These are phyloP conservation scores for Takifugu flavidus DNA, from an alignment of 2,113 vertebrate species.

Conservation along the genomic window DNA sequence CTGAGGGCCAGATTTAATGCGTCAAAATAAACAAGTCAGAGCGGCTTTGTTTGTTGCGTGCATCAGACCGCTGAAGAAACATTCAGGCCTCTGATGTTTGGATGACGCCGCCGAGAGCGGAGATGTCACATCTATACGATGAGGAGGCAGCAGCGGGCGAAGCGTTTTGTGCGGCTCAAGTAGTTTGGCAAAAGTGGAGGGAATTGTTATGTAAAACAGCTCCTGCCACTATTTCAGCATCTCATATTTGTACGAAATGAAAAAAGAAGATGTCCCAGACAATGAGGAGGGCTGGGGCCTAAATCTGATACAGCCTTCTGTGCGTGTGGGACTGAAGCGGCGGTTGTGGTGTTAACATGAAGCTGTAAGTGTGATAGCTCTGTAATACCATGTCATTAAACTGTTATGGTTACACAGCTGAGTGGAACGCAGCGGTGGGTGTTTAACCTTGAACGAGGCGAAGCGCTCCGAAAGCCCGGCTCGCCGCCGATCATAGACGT, in stretches of 20 bases:
- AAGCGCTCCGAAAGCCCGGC: constrained; percentile 45
- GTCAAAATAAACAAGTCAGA: constrained; percentile 58
- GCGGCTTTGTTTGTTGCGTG: constrained; percentile 51
- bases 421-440: constrained; percentile 63
- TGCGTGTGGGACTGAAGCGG: constrained; percentile 51
- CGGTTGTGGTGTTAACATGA: constrained; percentile 66
- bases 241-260: constrained; percentile 1
- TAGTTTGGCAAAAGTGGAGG: background rate
- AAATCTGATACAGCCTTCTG: constrained; percentile 48
- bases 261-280: constrained; percentile 12
- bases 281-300: constrained; percentile 34
- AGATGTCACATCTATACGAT: background rate
- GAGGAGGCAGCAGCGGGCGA: background rate
- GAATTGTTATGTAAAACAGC: background rate
- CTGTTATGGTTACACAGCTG: constrained; percentile 73
- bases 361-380: constrained; percentile 66
- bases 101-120: constrained; percentile 24
- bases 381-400: constrained; percentile 74
- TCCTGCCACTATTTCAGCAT: background rate
- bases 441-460: constrained; percentile 66
- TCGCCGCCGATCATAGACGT: constrained; percentile 46
- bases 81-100: constrained; percentile 29
- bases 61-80: constrained; percentile 43
- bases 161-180: background rate
- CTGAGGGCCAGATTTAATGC: constrained; percentile 61